These are phyloP conservation scores for Ophraella communa DNA, from an alignment of 2,888 invertebrate genomes.

Conservation along the genomic window DNA sequence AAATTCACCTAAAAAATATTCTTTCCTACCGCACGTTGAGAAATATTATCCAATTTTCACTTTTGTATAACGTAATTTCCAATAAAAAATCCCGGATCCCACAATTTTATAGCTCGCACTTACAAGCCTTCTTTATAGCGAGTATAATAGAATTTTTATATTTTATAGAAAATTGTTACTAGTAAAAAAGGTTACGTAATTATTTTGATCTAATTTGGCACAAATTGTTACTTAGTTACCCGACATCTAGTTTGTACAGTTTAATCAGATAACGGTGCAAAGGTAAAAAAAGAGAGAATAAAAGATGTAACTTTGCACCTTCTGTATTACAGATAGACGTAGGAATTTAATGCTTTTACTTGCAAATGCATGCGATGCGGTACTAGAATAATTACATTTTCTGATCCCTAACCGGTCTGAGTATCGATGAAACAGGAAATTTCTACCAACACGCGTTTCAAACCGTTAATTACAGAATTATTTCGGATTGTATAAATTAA, in stretches of 20 bases:
- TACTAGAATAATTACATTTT: slow-evolving; percentile 21
- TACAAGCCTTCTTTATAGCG: no score
- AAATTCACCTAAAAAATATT: no score
- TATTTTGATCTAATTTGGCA: no score
- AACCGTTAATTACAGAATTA: neutral
- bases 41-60: neutral
- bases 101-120: no score
- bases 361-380: slow-evolving; percentile 14
- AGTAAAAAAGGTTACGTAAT: no score
- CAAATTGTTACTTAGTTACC: no score
- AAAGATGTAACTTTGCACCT: neutral
- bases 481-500: neutral
- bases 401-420: slow-evolving; percentile 1
- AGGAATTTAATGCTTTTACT: slow-evolving; percentile 14
- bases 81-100: no score
- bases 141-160: no score
- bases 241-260: no score
- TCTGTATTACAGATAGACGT: neutral
- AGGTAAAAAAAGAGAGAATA: neutral
- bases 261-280: neutral
- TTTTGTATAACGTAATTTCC: no score
- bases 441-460: neutral
- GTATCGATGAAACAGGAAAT: slow-evolving; percentile 15
- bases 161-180: no score
- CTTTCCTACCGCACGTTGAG: no score